These are phyloP conservation scores for Mantis religiosa DNA, from an alignment of 2,888 invertebrate species.

Conservation along the genomic window DNA sequence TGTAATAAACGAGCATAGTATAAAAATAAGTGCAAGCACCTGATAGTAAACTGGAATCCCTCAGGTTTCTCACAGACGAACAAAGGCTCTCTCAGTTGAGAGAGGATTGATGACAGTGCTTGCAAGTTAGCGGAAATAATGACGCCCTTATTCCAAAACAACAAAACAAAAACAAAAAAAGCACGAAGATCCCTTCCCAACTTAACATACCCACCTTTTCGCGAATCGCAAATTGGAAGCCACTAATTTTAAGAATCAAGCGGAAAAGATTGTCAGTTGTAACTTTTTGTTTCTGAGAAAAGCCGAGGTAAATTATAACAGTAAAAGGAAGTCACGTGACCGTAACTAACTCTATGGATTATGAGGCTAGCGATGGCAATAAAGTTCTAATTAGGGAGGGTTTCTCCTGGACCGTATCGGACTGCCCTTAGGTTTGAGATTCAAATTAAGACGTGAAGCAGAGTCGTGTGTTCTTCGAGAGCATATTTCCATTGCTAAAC, in stretches of 20 bases:
- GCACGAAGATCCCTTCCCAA: not conserved
- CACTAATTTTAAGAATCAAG: not conserved
- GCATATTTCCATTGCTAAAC: not conserved
- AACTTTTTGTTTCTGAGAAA: not conserved
- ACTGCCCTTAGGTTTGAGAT: not conserved
- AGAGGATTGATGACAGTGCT: not conserved
- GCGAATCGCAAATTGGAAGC: not conserved
- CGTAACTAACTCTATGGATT: not conserved
- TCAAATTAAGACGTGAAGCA: not conserved
- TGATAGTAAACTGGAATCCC: no score
- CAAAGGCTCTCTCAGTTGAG: not conserved
- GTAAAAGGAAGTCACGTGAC: not conserved
- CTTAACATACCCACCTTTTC: not conserved
- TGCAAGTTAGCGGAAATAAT: not conserved
- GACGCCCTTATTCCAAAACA: not conserved
- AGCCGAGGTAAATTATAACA: not conserved
- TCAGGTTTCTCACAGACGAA: not conserved
- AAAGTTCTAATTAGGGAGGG: not conserved
- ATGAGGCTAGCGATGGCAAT: not conserved
- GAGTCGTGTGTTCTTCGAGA: not conserved
- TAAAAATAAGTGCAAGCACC: no score
- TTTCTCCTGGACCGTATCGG: not conserved
- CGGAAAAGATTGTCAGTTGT: conserved; percentile 1
- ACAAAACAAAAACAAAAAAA: not conserved
- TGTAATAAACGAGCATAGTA: no score